Evolutionary conservation across 1,140 invertebrate genomes (phyloP).

Genomic region (Thalassaphorura encarpata): DNA sequence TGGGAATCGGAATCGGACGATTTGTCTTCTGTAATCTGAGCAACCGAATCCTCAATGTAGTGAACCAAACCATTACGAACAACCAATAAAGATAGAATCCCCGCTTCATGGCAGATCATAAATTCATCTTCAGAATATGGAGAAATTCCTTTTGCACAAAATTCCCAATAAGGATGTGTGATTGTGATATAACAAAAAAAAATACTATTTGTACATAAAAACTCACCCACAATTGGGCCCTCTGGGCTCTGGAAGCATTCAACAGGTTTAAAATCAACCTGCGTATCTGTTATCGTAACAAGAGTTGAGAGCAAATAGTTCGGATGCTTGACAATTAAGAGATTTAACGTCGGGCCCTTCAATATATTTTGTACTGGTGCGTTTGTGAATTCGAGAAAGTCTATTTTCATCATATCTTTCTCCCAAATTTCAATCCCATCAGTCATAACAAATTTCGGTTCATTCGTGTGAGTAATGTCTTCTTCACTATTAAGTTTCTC

Average conservation of each 20-base stretch:
- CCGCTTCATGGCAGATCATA: slow-evolving; percentile 8
- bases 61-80: not conserved
- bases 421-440: slow-evolving; percentile 8
- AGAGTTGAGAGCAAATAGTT: not conserved
- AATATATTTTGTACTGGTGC: not conserved
- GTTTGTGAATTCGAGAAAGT: not conserved
- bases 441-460: not conserved
- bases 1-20: not conserved
- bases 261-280: not conserved
- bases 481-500: not conserved
- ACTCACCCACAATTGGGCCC: slow-evolving; percentile 5
- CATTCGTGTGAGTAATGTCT: not conserved
- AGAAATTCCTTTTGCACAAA: slow-evolving; percentile 2
- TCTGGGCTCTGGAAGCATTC: slow-evolving; percentile 8
- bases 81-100: not conserved
- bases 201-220: not conserved
- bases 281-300: not conserved
- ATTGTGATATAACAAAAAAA: not conserved
- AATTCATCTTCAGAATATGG: slow-evolving; percentile 7
- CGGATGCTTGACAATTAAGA: slow-evolving; percentile 10
- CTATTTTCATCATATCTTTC: slow-evolving; percentile 5
- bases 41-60: slow-evolving; percentile 4
- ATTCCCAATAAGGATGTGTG: not conserved
- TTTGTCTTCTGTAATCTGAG: not conserved
- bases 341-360: slow-evolving; percentile 1